Percentiles rank a stretch among this genome's conserved stretches.
These are phyloP conservation scores for Heliconius eleuchia DNA, from an alignment of 1,140 invertebrate genomes.

Conservation along the genomic window DNA sequence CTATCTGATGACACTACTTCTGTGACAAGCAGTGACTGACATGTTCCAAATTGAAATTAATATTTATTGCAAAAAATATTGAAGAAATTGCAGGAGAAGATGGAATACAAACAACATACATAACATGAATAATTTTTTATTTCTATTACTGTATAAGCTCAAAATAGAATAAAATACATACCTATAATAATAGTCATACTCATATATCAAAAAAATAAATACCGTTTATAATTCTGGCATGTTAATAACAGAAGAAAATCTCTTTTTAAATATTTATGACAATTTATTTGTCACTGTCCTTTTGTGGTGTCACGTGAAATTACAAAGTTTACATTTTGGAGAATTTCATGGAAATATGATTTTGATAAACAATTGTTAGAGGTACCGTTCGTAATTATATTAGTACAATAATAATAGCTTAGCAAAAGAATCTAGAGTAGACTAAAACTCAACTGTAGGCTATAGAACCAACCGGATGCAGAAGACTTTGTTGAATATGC, in stretches of 20 bases:
- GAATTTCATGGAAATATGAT: background rate
- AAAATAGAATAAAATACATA: background rate
- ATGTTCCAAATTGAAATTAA: constrained; percentile 37
- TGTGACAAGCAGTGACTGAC: constrained; percentile 37
- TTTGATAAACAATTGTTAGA: constrained; percentile 5
- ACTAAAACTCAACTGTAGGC: background rate
- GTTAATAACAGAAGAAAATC: constrained; percentile 1
- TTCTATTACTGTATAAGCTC: background rate
- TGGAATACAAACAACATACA: background rate
- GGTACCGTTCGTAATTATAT: background rate
- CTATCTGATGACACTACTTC: constrained; percentile 51
- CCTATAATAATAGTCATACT: background rate
- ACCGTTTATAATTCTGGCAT: background rate
- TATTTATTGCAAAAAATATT: background rate
- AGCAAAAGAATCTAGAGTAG: background rate
- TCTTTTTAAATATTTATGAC: constrained; percentile 6
- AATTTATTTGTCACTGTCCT: background rate
- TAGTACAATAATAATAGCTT: background rate
- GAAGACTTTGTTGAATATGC: background rate
- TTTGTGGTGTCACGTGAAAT: background rate
- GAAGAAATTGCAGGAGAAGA: background rate
- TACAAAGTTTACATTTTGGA: background rate
- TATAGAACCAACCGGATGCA: background rate
- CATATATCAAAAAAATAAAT: no score
- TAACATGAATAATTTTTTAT: background rate